Conservation (phyloP, 2,888 invertebrate species). For the Invenusta paracnida region DNA sequence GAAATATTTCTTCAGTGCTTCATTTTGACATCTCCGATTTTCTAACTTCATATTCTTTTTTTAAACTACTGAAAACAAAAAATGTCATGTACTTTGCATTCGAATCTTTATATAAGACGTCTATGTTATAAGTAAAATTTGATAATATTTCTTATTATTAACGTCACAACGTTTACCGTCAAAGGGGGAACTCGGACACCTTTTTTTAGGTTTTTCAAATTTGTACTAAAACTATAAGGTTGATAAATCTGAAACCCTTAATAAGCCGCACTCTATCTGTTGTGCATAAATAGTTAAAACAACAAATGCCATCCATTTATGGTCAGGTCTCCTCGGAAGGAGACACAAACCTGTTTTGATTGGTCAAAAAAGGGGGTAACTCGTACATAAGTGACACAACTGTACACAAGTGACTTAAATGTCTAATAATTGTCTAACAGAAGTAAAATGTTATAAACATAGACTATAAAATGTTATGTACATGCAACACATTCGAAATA, state of each 20-base stretch:
- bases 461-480: conserved; percentile 14
- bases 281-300: background rate
- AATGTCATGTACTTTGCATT: no score
- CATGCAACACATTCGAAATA: conserved; percentile 1
- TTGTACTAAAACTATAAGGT: background rate
- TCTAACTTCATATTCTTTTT: no score
- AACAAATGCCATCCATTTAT: background rate
- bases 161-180: no score
- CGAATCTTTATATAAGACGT: no score
- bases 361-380: conserved; percentile 8
- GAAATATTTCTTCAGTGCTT: no score
- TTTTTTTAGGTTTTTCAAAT: background rate
- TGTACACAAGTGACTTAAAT: conserved; percentile 17
- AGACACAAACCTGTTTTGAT: background rate
- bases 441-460: background rate
- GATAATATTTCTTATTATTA: no score
- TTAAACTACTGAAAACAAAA: no score
- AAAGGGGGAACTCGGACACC: no score
- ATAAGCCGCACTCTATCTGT: background rate
- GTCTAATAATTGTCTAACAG: background rate
- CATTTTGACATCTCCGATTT: no score
- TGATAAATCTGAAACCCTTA: background rate
- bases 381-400: background rate
- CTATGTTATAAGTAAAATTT: no score
- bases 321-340: background rate